phyloP scores from a whole-genome alignment of 2,888 invertebrate species.

The Proisotoma minuta region DNA sequence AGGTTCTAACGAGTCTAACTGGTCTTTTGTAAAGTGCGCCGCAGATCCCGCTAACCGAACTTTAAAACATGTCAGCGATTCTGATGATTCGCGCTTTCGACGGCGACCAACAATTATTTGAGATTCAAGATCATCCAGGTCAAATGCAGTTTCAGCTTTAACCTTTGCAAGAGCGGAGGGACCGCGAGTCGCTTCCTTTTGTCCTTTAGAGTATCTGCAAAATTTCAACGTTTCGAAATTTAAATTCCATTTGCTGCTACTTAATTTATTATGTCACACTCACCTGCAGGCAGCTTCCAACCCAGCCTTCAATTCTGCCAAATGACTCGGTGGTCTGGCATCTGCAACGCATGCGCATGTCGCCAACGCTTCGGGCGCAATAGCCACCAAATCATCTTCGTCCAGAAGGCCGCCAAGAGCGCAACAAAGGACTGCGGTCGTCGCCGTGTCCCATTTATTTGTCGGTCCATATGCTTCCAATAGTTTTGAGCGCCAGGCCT shows the following conservation, averaged over 20 bases:
- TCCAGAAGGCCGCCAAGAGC: slow-evolving; percentile 34
- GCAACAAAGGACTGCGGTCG: slow-evolving; percentile 40
- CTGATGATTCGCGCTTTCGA: slow-evolving; percentile 9
- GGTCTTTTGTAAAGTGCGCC: slow-evolving; percentile 30
- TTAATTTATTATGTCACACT: too few species aligned
- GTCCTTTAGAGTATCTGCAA: too few species aligned
- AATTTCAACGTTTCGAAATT: too few species aligned
- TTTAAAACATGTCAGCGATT: slow-evolving; percentile 35
- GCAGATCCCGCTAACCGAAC: slow-evolving; percentile 39
- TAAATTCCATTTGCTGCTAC: too few species aligned
- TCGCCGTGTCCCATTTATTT: slow-evolving; percentile 34
- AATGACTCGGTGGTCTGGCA: slow-evolving; percentile 38
- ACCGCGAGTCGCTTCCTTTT: too few species aligned
- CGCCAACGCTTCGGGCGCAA: slow-evolving; percentile 34
- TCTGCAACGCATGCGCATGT: slow-evolving; percentile 41
- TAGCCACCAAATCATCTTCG: slow-evolving; percentile 30
- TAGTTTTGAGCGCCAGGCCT: slow-evolving; percentile 41
- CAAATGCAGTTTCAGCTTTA: slow-evolving; percentile 35
- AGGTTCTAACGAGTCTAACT: slow-evolving; percentile 29
- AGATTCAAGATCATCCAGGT: slow-evolving; percentile 40
- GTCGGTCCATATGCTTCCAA: slow-evolving; percentile 34
- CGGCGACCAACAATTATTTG: slow-evolving; percentile 33
- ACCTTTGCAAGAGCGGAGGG: too few species aligned
- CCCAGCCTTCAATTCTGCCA: slow-evolving; percentile 35
- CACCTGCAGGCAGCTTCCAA: slow-evolving; percentile 38